Evolutionary conservation across 2,113 vertebrate genomes (phyloP).

Genomic region (Ptilonorhynchus violaceus): DNA sequence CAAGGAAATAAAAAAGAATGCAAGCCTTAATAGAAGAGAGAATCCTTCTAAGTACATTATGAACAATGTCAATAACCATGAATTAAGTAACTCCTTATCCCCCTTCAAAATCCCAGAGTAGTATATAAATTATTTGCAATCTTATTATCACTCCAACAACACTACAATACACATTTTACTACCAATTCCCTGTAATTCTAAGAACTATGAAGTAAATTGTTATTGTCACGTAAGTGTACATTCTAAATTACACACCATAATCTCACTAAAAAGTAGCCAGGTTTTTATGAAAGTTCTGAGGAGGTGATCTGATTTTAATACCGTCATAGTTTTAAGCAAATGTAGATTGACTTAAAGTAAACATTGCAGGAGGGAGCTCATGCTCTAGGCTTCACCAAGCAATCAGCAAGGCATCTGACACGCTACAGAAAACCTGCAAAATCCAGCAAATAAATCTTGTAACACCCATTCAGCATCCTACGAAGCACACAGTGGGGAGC

Average conservation of each 20-base stretch:
- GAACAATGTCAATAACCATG: not conserved
- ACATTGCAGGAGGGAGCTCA: slow-evolving; percentile 52
- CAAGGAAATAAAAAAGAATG: not conserved
- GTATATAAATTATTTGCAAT: not conserved
- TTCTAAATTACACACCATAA: not conserved
- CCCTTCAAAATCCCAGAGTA: not conserved
- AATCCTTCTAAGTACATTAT: not conserved
- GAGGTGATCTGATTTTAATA: not conserved
- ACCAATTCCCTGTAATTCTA: not conserved
- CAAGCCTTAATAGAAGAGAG: not conserved
- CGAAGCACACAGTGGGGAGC: slow-evolving; percentile 23
- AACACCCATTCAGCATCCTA: slow-evolving; percentile 52
- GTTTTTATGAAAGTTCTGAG: not conserved
- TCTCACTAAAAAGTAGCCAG: not conserved
- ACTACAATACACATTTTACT: not conserved
- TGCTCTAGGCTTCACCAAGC: slow-evolving; percentile 43
- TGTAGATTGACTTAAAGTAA: slow-evolving; percentile 39
- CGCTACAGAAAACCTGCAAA: slow-evolving; percentile 47
- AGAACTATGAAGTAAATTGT: not conserved
- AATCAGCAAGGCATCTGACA: slow-evolving; percentile 57
- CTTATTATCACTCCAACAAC: not conserved
- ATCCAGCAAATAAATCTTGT: slow-evolving; percentile 44
- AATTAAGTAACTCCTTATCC: not conserved
- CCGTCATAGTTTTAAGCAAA: slow-evolving; percentile 21
- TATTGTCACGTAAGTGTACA: not conserved